Evolutionary conservation across 2,888 invertebrate genomes (phyloP).

Genomic region (Idaea straminata): DNA sequence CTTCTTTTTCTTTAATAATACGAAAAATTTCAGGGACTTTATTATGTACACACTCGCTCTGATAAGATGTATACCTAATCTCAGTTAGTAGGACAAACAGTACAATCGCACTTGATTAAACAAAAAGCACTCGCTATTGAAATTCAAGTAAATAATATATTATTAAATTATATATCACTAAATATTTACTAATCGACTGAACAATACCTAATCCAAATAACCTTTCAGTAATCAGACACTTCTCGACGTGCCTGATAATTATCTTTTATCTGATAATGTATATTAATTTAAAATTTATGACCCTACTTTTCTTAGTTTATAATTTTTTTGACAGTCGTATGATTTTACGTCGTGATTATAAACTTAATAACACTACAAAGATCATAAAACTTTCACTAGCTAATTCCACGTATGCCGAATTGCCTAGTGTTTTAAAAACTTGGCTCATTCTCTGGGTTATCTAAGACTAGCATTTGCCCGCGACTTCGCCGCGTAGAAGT

Average conservation of each 20-base stretch:
- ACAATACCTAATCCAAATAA: constrained; percentile 17
- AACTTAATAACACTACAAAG: background rate
- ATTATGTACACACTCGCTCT: no score
- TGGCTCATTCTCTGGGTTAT: no score
- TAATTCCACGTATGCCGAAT: no score
- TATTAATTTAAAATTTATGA: background rate
- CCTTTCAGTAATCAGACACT: constrained; percentile 31
- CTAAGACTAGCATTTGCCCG: no score
- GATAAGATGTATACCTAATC: no score
- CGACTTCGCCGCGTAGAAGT: no score
- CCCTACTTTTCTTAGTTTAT: constrained; percentile 2
- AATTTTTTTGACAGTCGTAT: background rate
- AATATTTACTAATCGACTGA: background rate
- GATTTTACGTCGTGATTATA: background rate
- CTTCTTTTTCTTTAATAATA: no score
- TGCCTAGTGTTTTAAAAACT: no score
- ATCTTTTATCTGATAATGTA: background rate
- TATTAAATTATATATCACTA: background rate
- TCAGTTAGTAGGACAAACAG: no score
- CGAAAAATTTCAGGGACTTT: no score
- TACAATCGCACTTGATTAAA: no score
- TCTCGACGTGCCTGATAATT: constrained; percentile 14
- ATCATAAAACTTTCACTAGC: no score
- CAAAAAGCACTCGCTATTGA: background rate
- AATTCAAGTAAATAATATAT: background rate